Evolutionary conservation across 2,797 vertebrate species (phyloP), one percentile per base, ranked within the genome.

Genomic region (Spatula versicolor): DNA sequence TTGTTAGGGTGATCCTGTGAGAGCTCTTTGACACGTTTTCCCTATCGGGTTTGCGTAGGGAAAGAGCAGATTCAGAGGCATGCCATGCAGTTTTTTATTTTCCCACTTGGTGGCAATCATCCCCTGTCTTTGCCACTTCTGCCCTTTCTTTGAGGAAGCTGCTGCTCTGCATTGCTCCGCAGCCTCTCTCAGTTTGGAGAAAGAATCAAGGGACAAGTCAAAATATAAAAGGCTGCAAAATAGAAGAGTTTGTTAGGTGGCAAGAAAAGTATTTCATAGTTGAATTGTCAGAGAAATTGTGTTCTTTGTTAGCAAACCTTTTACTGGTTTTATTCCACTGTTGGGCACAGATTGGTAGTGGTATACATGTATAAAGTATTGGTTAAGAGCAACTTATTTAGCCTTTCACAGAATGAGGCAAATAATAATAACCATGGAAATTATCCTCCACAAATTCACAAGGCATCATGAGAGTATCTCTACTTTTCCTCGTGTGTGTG

Each of bases 101-200:
- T 35, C 46, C 97, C 98, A 96, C 97, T 73, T 89, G 98, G 92
- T 97, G 98, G 98, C 93, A 77, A 90, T 95, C 18, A 25, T 33
- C 80, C 64, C 56, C 92, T 67, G 63, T 39, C 45, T 41, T 75
- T 90, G 25, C 22, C 35, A 7, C 16, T 52, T 22, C 54, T 19
- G 54, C 3, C 1, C 22, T 56, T 22, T 56, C 22, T 59, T 26
- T 56, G 25, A 3, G 48, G 4, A 1, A 54, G 43, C 35, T 39
- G 14, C 52, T 55, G 33, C 43, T 83, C 28, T 64, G 72, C 64
- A 5, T 83, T 72, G 33, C 45, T 58, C 56, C 46, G 30, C 73
- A 74, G 81, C 68, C 71, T 33, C 83, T 64, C 45, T 91, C 55
- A 52, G 7, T 16, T 16, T n/a, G n/a, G 25, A 78, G 37, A 79